Conservation (phyloP, 1,140 invertebrate species). For the Caenorhabditis inopinata region DNA sequence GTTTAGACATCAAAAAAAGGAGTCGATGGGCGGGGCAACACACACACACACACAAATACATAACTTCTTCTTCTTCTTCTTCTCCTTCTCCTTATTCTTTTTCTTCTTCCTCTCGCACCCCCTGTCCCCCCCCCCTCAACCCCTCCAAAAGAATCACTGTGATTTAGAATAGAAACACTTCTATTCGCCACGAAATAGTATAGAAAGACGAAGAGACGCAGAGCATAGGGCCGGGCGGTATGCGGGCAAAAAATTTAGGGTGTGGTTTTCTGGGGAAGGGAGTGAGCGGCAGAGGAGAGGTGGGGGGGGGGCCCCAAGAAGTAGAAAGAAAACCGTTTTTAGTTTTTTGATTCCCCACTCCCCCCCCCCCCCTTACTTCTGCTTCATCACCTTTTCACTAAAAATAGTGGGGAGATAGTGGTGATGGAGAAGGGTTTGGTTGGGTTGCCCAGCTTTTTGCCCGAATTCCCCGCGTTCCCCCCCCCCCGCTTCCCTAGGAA, state of each 20-base stretch:
- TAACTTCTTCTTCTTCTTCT: not conserved
- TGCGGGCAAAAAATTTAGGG: constrained; percentile 1
- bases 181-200: constrained; percentile 18
- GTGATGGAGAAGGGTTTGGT: too few species aligned
- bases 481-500: too few species aligned
- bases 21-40: constrained; percentile 19
- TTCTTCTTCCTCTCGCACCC: not conserved
- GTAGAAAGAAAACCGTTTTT: constrained; percentile 15
- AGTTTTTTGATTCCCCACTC: constrained; percentile 18
- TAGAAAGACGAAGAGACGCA: not conserved
- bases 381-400: not conserved
- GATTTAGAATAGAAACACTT: constrained; percentile 11
- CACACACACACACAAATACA: not conserved
- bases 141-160: not conserved
- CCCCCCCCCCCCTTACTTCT: too few species aligned
- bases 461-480: too few species aligned
- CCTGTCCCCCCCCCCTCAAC: not conserved
- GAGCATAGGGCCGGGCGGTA: not conserved
- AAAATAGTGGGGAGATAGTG: not conserved
- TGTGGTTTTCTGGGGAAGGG: not conserved
- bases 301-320: too few species aligned
- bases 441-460: too few species aligned
- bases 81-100: not conserved
- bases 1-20: constrained; percentile 18
- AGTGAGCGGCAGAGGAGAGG: not conserved